Base-by-base conservation (phyloP, 1,140 invertebrate genomes). In the Neotoxoptera formosana region DNA sequence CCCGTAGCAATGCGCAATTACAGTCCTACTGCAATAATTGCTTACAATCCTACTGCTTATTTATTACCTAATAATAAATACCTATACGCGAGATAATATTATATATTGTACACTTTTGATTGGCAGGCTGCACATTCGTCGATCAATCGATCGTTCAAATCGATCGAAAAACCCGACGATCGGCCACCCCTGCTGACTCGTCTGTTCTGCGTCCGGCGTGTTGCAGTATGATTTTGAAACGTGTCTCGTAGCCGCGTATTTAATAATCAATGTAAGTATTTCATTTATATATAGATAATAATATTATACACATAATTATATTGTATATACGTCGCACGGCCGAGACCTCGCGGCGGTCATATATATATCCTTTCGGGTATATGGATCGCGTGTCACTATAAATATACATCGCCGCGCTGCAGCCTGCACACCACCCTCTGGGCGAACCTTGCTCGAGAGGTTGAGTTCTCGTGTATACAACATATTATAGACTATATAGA, bases 351-450 rank as follows among this genome's bases (percentile, higher is more conserved):
- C 8, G 60, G 60, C n/a, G 17, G 60, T n/a, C 60, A 76, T 76
- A n/a, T n/a, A n/a, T n/a, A n/a, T n/a, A n/a, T 76, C 30, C 60
- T 76, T 76, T 76, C 17, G 60, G 60, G n/a, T 76, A n/a, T 67
- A n/a, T 67, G n/a, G 30, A 51, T 89, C 53, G 87, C 87, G 87
- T 89, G 87, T 36, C 87, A 47, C 48, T 76, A 76, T 76, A 76
- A 76, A 47, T 86, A 86, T 17, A 17, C 30, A 34, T 53, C 23
- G 48, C 25, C 3, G 11, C 23, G 48, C 25, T 4, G 11, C 9
- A 30, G 45, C 45, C 25, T n/a, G n/a, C n/a, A 67, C 53, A 56
- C 51, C 88, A 89, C 88, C 88, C 88, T 89, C 88, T 56, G 88
- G 51, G 88, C 51, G 2, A 56, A 23, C n/a, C 48, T 89, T n/a